These are phyloP conservation scores for Cuculus canorus DNA, from an alignment of 2,797 vertebrate genomes.

Conservation along the genomic window DNA sequence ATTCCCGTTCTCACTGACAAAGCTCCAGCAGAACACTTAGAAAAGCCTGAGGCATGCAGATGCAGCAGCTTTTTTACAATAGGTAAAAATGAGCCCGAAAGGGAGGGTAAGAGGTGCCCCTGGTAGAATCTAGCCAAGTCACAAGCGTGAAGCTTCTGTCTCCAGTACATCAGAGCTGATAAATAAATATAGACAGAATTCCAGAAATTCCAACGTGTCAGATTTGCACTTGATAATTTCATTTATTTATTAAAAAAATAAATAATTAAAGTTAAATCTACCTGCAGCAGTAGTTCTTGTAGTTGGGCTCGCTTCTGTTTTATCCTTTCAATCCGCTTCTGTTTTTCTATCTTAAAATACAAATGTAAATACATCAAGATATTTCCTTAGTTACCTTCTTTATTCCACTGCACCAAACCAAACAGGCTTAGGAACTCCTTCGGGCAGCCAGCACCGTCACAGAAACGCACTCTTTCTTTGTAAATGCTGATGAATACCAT, in stretches of 20 bases:
- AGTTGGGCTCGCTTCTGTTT: slow-evolving; percentile 87
- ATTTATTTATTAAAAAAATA: background rate
- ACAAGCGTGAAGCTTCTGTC: background rate
- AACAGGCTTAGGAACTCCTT: background rate
- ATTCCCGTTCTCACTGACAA: background rate
- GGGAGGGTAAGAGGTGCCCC: background rate
- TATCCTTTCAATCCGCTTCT: slow-evolving; percentile 87
- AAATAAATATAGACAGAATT: background rate
- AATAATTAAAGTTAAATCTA: slow-evolving; percentile 49
- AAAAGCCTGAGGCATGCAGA: background rate
- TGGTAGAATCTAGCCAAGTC: background rate
- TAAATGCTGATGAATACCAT: background rate
- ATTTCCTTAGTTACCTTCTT: background rate
- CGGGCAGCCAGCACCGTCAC: background rate
- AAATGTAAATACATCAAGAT: slow-evolving; percentile 11
- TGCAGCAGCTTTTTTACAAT: background rate
- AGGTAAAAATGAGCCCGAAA: background rate
- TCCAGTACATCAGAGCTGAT: background rate
- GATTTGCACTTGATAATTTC: background rate
- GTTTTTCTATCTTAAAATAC: slow-evolving; percentile 84
- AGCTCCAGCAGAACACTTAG: background rate
- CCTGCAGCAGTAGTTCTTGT: slow-evolving; percentile 88
- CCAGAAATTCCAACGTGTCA: background rate
- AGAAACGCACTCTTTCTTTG: background rate
- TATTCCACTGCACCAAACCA: background rate